Base-by-base conservation (phyloP, 2,888 invertebrate genomes). In the Allygus modestus region DNA sequence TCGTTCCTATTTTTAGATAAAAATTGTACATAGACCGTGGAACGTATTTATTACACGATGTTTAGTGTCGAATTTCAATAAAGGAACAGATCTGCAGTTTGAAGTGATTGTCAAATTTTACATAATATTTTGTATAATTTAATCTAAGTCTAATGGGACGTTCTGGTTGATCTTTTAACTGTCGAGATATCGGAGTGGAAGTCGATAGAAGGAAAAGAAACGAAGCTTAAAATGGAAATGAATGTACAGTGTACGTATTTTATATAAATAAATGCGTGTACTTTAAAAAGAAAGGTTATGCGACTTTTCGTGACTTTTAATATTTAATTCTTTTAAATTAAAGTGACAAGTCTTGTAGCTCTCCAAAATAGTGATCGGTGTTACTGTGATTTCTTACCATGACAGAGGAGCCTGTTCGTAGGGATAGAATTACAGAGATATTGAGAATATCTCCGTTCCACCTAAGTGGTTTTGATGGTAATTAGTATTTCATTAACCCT, bases 1-100 rank as follows among this genome's bases (percentile, higher is more conserved):
- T 46, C 41, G 77, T 77, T 77, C 77, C 51, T 77, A 77, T 46
- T 77, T 73, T 77, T 77, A 77, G 77, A 77, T 26, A 28, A 77
- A 77, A 77, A 77, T 46, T 77, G 77, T 77, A 46, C 7, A 77
- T 77, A 77, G 28, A 28, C 23, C 26, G 20, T 46, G 77, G 26
- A 77, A 73, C 12, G 23, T 77, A 77, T 77, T 77, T 77, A 77
- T 46, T 71, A 65, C 65, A 65, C 65, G 15, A 2, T 65, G 23
- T 58, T 23, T 7, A 58, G 58, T 23, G 5, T 58, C 58, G 58
- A 58, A 58, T n/a, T n/a, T n/a, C n/a, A n/a, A n/a, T n/a, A n/a
- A n/a, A n/a, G n/a, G n/a, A n/a, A n/a, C n/a, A n/a, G n/a, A n/a
- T n/a, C n/a, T n/a, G n/a, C n/a, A n/a, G n/a, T 58, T 58, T 20